These are phyloP conservation scores for Phainopepla nitens DNA, from an alignment of 2,113 vertebrate genomes.

Conservation along the genomic window DNA sequence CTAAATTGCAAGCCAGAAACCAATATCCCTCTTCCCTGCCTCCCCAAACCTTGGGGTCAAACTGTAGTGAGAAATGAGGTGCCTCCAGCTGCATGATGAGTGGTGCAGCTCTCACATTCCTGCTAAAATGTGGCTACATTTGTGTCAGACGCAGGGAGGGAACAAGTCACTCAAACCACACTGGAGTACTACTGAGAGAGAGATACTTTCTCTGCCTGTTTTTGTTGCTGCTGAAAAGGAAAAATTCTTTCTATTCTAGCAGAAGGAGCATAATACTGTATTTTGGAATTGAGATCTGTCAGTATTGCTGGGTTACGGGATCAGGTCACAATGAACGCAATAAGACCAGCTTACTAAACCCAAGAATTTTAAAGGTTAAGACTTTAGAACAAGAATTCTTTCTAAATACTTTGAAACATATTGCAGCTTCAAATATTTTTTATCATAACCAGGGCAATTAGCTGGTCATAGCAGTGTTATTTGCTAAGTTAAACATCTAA, in stretches of 20 bases:
- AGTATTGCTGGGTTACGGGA: not conserved
- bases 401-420: not conserved
- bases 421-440: not conserved
- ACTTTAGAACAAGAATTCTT: not conserved
- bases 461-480: not conserved
- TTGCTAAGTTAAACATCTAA: not conserved
- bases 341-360: not conserved
- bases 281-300: not conserved
- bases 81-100: not conserved
- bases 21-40: not conserved
- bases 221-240: not conserved
- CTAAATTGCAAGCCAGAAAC: not conserved
- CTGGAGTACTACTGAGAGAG: not conserved
- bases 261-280: not conserved
- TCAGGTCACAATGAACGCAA: not conserved
- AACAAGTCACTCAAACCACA: not conserved
- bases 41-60: not conserved
- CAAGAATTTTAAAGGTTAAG: not conserved
- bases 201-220: not conserved
- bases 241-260: not conserved
- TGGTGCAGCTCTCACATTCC: not conserved
- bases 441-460: not conserved
- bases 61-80: not conserved
- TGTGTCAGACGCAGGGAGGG: not conserved
- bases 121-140: rapidly evolving